Evolutionary conservation across 2,888 invertebrate species (phyloP), one percentile per base, ranked within the genome.

Genomic region (Chromoteleia sp.): DNA sequence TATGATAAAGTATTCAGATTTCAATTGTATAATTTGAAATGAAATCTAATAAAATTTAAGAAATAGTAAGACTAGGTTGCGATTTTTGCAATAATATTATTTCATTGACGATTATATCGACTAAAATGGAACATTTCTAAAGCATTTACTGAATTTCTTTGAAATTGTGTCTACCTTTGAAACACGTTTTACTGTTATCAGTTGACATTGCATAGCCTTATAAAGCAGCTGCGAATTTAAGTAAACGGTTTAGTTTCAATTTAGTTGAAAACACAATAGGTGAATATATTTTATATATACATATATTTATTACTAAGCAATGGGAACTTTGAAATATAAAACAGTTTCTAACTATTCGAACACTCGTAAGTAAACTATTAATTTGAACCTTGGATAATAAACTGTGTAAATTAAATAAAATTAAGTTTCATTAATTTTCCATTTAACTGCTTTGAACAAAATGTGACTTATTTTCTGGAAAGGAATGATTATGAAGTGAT

Each of bases 131-230:
- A 36, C 8, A n/a, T n/a, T 36, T 56, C 15, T 33, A 8, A 29
- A 48, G 17, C n/a, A 48, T 21, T 48, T 14, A 25, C 8, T 36
- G 8, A 54, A 50, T 30, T 68, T 43, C 30, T 70, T 63, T 68
- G 43, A 77, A 81, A 65, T 58, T 79, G 65, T 45, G 19, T 36
- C 10, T 50, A 19, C 67, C 54, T 77, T 81, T 83, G 78, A 84
- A 84, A 85, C 85, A 85, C 84, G 83, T 83, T 75, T 82, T 59
- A 78, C 54, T 85, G 85, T 88, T 88, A 88, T 88, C 87, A 86
- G 86, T 75, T 58, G 67, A 76, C 65, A 80, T 71, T 80, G 54
- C 54, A 61, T 59, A 76, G 71, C 80, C 74, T 82, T 84, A 83
- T 85, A 86, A 83, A 83, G 75, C 80, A 73, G 83, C 76, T 84